Evolutionary conservation across 2,113 vertebrate genomes (phyloP), one percentile per base, ranked within the genome.

Genomic region (Irena cyanogastra): DNA sequence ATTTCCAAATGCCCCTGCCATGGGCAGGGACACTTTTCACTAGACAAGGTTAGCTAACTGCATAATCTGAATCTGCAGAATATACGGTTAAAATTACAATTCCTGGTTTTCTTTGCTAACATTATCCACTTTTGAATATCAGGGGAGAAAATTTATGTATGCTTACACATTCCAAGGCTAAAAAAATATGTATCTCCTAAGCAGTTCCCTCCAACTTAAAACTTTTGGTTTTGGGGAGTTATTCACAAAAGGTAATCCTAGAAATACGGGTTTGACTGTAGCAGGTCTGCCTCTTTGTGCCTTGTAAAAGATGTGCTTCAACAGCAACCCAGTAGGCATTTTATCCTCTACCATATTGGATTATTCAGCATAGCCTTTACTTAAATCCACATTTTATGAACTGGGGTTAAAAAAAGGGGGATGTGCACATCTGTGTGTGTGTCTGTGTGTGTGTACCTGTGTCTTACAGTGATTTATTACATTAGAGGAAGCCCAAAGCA

Each of bases 391-490:
- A 27, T 57, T 21, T 30, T 41, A 54, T 65, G 50, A 56, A 56
- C 4, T 17, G 7, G 30, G 4, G 10, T 35, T 17, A 5, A 6
- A 21, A 69, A 57, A 23, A 19, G 5, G 2, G 4, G 7, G 5
- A 5, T 49, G 24, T 13, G 4, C 0, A 1, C 17, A 19, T 19
- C 12, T 53, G 7, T 23, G 2, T 22, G 4, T 39, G 1, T 31
- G 1, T 41, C 1, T 30, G 1, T 42, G 9, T n/a, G 1, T 68
- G 12, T 49, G 11, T n/a, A n/a, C n/a, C n/a, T n/a, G n/a, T n/a
- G n/a, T n/a, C n/a, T n/a, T n/a, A n/a, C n/a, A n/a, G n/a, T n/a
- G n/a, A n/a, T n/a, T n/a, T n/a, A n/a, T n/a, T n/a, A n/a, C n/a
- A n/a, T n/a, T 19, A 63, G 31, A 76, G 6, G 37, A 66, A 92